Base-by-base conservation (phyloP, 2,113 vertebrate genomes). In the Cyphomyrus discorhynchus region DNA sequence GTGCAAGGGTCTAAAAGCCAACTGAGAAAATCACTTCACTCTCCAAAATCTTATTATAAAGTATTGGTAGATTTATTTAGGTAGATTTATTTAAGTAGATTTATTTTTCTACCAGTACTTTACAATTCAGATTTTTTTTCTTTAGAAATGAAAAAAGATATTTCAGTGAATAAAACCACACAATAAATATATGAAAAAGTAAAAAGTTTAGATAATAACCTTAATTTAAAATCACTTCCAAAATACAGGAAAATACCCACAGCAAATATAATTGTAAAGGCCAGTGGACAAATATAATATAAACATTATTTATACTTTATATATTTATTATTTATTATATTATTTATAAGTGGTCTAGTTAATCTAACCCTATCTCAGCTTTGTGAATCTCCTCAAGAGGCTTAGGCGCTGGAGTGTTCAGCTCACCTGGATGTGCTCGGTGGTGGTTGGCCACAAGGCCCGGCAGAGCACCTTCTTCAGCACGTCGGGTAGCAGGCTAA, bases 401-500 rank as follows among this genome's bases (percentile, higher is more conserved):
- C 17, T 46, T 83, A 39, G 31, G 70, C 13, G 0, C 0, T 9
- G 19, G 11, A 2, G 9, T 9, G 17, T 45, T 19, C 45, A 52
- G 7, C 86, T 93, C 94, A 99, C 98, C 98, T 99, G 98, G 92
- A 96, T 97, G 93, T 94, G 96, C 93, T 99, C 98, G 1, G 97
- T 98, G 74, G 97, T 97, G 10, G 97, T 98, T 49, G 98, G 98
- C 97, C 98, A 98, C 92, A 99, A 95, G 80, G 97, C 95, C 91
- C 97, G 94, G 90, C 96, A 98, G 86, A 99, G 93, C 27, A 98
- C 96, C 91, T 99, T 99, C 94, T 98, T 99, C 77, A 98, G 92
- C 90, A 99, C 96, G 49, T 99, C 98, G 0, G 98, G 98, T 90
- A 99, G 96, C 93, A 99, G 96, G 93, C 98, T 96, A 91, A 98